Base-by-base conservation (phyloP, 2,888 invertebrate species). In the Rhagonycha lutea region DNA sequence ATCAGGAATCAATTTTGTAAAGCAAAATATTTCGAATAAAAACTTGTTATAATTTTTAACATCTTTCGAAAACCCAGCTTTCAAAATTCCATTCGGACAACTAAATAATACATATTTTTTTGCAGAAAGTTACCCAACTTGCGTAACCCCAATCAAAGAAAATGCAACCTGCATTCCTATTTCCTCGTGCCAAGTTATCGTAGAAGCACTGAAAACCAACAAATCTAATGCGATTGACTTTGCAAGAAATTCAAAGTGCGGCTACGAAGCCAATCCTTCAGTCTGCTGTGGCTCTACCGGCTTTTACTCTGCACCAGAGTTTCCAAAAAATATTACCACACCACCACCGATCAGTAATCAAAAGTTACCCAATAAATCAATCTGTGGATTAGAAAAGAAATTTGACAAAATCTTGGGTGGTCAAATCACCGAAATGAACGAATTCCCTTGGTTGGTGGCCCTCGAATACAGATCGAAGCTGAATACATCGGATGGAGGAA, bases 211-310 rank as follows among this genome's bases (percentile, higher is more conserved):
- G 14, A 23, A 12, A 14, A 11, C 24, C 23, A 14, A 29, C n/a
- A 47, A 63, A 11, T 9, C 18, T 8, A 12, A 7, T 9, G 72
- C 63, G 7, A 65, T 63, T 18, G 47, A 67, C 14, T 72, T 72
- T 47, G 72, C 72, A 5, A 24, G 4, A 47, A n/a, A 72, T 18
- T 72, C 72, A 5, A 63, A 32, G 9, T 67, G 72, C 26, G 72
- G 72, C 11, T 12, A 0, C 18, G 60, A 32, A 14, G 11, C 7
- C 8, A 12, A 12, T 10, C 26, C n/a, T 14, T 28, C 67, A 5
- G 32, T 72, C 12, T 72, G 90, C 82, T 90, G 90, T 69, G 82
- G 81, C 3, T 29, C 72, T 9, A 61, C 72, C 4, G 47, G 28
- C 29, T 72, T 47, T 67, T 11, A 24, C 9, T 4, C 10, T 24